Conservation (phyloP, 2,888 invertebrate species). For the Slavum lentiscoides region DNA sequence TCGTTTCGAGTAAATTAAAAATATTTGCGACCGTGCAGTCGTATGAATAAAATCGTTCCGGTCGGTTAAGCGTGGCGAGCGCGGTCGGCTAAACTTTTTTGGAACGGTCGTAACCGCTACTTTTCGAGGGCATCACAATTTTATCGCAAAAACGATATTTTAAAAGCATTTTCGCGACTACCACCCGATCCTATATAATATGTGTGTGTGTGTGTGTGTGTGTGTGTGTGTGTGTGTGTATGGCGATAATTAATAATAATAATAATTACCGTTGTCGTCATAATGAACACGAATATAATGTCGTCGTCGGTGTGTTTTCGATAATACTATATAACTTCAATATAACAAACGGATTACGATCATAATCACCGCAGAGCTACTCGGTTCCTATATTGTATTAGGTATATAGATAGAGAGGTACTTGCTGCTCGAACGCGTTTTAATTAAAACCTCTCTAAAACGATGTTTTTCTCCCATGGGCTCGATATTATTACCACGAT, state of each 20-base stretch:
- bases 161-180: constrained; percentile 22
- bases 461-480: constrained; percentile 45
- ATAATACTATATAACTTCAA: constrained; percentile 29
- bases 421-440: constrained; percentile 49
- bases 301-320: constrained; percentile 7
- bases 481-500: constrained; percentile 10
- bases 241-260: not conserved
- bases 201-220: no score
- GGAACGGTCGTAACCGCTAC: constrained; percentile 6
- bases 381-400: no score
- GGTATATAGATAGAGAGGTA: no score
- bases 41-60: constrained; percentile 30
- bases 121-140: constrained; percentile 19
- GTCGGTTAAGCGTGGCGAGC: constrained; percentile 22
- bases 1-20: constrained; percentile 9
- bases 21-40: not conserved
- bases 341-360: constrained; percentile 51
- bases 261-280: not conserved
- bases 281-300: not conserved
- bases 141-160: constrained; percentile 50
- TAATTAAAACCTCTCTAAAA: constrained; percentile 51
- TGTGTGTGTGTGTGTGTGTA: no score
- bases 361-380: constrained; percentile 33
- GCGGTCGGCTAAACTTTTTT: constrained; percentile 35
- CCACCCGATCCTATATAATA: constrained; percentile 8